phyloP scores from a whole-genome alignment of 2,888 invertebrate species.

The Drosophila setosimentum region DNA sequence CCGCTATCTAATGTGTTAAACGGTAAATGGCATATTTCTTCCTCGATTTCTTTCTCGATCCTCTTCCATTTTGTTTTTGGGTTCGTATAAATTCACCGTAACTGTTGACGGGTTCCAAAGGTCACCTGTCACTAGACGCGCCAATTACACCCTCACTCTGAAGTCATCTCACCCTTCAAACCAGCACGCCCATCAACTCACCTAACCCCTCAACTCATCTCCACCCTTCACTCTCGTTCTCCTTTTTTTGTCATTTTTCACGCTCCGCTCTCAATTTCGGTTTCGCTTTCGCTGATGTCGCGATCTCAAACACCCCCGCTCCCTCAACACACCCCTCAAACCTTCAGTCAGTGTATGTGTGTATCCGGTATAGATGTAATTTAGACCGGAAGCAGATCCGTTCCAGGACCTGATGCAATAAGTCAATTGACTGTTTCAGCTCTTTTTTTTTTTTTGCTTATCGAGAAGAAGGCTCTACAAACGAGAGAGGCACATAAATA shows the following conservation, averaged over 20 bases:
- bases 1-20: neutral
- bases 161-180: conserved; percentile 2
- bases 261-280: neutral
- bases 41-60: neutral
- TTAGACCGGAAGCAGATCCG: conserved; percentile 23
- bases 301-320: conserved; percentile 8
- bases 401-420: conserved; percentile 2
- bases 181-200: neutral
- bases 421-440: neutral
- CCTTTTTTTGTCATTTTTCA: neutral
- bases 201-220: neutral
- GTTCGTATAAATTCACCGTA: neutral
- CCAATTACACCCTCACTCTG: conserved; percentile 42
- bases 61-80: neutral
- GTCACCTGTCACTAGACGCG: conserved; percentile 43
- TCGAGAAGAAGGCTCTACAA: neutral
- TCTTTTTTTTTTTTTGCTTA: neutral
- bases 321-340: neutral
- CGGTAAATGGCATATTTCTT: neutral
- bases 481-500: neutral
- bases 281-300: conserved; percentile 7
- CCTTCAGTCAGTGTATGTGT: neutral
- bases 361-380: conserved; percentile 4
- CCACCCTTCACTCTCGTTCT: neutral
- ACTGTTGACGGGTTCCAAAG: conserved; percentile 9